Base-by-base conservation (phyloP, 2,113 vertebrate species). In the Pangasianodon hypophthalmus region DNA sequence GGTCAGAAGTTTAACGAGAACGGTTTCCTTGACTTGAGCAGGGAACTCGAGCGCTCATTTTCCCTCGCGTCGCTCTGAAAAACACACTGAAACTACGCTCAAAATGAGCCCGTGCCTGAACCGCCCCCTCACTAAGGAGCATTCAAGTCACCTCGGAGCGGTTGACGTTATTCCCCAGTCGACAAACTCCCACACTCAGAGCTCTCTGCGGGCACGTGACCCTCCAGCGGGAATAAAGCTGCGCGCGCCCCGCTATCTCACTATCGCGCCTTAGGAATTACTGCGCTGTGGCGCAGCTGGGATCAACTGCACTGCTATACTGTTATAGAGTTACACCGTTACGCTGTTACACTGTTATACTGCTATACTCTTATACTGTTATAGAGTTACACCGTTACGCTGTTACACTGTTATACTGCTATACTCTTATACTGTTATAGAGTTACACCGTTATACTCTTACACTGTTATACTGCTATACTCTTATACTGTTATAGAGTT, bases 161-260 rank as follows among this genome's bases (percentile, higher is more conserved):
- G 56, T 24, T 69, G 84, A 88, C 88, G 32, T 32, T 85, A 87
- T 89, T 90, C 90, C 86, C 86, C 60, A 73, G 73, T 64, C 81
- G 75, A 75, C 62, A 44, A 52, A 86, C 90, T 88, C 88, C 90
- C 54, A 85, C 91, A 91, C 87, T 90, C 87, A 90, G 71, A 71
- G 86, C 93, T 92, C 91, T 91, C 90, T 50, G 80, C 89, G 93
- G 91, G 80, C 93, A 94, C 92, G 93, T 94, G 93, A 94, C 89
- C 82, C 90, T 88, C 91, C 88, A 88, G 89, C 86, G 89, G 92
- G 92, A 90, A 88, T 84, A 83, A 87, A 85, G 87, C 86, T 90
- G 79, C 77, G n/a, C 58, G 26, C 56, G 44, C 88, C 29, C 41
- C 44, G 54, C 80, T 37, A 71, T 91, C 84, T 64, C 88, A n/a